These are phyloP conservation scores for Pangasius macronema DNA, from an alignment of 2,797 vertebrate species.

Conservation along the genomic window DNA sequence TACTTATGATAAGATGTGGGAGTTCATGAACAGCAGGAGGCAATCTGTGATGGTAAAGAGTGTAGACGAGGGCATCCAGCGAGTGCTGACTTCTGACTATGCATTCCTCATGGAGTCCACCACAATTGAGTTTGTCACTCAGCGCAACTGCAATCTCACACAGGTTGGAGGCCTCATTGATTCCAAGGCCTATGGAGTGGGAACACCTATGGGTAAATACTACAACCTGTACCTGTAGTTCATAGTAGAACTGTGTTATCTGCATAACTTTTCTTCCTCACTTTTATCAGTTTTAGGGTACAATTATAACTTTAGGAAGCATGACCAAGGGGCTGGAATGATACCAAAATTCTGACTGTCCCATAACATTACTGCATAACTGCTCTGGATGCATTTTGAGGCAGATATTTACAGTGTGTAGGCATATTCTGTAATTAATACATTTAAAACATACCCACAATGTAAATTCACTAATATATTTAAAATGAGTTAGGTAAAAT, in stretches of 20 bases:
- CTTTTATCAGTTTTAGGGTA: background rate
- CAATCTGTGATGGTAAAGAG: conserved; percentile 95
- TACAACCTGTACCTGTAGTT: background rate
- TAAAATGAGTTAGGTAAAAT: background rate
- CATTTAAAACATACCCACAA: background rate
- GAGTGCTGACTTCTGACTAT: conserved; percentile 93
- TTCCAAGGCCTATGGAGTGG: conserved; percentile 98
- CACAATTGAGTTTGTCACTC: conserved; percentile 97
- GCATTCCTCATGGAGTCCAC: conserved; percentile 98
- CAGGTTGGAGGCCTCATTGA: conserved; percentile 97
- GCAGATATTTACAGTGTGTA: background rate
- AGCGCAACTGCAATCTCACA: conserved; percentile 98
- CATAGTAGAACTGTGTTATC: background rate
- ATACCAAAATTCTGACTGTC: background rate
- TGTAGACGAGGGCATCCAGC: conserved; percentile 93
- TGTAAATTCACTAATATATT: background rate
- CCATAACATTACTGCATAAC: background rate
- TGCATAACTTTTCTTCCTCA: background rate
- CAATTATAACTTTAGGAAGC: background rate
- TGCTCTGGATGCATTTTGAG: background rate
- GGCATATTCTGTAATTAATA: background rate
- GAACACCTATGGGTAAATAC: conserved; percentile 89
- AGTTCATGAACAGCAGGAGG: conserved; percentile 97
- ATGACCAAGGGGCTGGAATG: background rate
- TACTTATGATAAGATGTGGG: conserved; percentile 98